Base-by-base conservation (phyloP, 1,140 invertebrate species). In the Zaprionus inermis region DNA sequence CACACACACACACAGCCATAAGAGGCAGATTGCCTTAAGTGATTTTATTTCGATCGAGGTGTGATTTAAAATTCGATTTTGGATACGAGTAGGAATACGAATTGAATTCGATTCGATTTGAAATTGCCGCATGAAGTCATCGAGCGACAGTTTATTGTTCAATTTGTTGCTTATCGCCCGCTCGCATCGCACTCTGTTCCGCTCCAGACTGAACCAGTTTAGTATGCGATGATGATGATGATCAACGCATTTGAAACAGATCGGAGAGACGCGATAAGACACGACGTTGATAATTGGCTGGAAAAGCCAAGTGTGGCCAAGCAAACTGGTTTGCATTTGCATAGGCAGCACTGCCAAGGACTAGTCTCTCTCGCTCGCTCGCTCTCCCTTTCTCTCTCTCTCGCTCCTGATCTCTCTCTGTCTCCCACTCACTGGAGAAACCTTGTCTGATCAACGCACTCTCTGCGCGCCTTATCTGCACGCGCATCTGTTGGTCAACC, bases 21-120 rank as follows among this genome's bases (percentile, higher is more conserved):
- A 76, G 72, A 64, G 68, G 82, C 79, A 86, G 83, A 86, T 83
- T 71, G 73, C 57, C 65, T 86, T 86, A 88, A 88, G 83, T 86
- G 80, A 89, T 88, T 88, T 88, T 83, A 78, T 89, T 79, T 88
- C 69, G 69, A 72, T 76, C 58, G 77, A 89, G 83, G 83, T 88
- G 83, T 88, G 84, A 86, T 86, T 78, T 74, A 34, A 74, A 74
- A 74, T 74, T 74, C 72, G 59, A 65, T 69, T 61, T 61, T 49
- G 51, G 32, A 54, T 28, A 9, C 56, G 56, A 24, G 36, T 9
- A 28, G 3, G 24, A 28, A 28, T 28, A 28, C 24, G 24, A 28
- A 28, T 28, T 4, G 5, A 28, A 28, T 56, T 56, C 20, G 22
- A 30, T 49, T 61, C 30, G 46, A 67, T 75, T 71, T 65, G n/a